Percentiles rank a stretch among this genome's conserved stretches.
Conservation (phyloP, 2,888 invertebrate genomes). For the Harpalus rufipes region DNA sequence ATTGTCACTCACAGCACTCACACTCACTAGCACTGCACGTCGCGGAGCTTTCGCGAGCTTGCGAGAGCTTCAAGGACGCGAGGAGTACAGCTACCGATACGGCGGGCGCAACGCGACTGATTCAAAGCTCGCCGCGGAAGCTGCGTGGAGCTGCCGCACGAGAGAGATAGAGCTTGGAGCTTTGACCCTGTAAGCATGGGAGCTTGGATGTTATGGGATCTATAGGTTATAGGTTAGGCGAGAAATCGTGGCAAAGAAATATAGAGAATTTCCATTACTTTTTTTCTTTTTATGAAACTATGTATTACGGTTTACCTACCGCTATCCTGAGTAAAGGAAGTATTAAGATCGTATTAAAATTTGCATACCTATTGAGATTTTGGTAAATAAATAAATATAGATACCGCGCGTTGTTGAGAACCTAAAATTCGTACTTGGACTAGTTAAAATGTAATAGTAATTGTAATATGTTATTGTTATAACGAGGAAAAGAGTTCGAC, state of each 20-base stretch:
- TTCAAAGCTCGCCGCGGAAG: slow-evolving; percentile 49
- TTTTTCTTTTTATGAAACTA: too few species aligned
- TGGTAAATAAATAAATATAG: too few species aligned
- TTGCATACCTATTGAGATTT: too few species aligned
- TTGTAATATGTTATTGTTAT: too few species aligned
- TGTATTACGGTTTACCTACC: too few species aligned
- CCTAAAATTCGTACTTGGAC: too few species aligned
- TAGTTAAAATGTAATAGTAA: too few species aligned
- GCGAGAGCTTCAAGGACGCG: slow-evolving; percentile 24
- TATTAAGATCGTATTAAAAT: too few species aligned
- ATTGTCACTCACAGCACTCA: slow-evolving; percentile 1
- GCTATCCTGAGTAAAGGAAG: too few species aligned
- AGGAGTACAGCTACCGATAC: slow-evolving; percentile 34
- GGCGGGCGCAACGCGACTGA: slow-evolving; percentile 62
- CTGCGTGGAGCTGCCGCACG: slow-evolving; percentile 30
- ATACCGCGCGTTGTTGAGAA: too few species aligned
- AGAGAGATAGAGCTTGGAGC: neutral
- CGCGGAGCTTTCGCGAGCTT: slow-evolving; percentile 39
- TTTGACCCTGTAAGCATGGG: slow-evolving; percentile 23
- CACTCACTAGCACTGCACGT: slow-evolving; percentile 23
- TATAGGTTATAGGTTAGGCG: neutral
- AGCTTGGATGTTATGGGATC: slow-evolving; percentile 26
- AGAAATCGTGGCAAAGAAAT: neutral
- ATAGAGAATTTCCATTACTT: neutral
- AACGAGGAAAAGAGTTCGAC: too few species aligned